Evolutionary conservation across 2,888 invertebrate genomes (phyloP).

Genomic region (Alsophila aescularia): DNA sequence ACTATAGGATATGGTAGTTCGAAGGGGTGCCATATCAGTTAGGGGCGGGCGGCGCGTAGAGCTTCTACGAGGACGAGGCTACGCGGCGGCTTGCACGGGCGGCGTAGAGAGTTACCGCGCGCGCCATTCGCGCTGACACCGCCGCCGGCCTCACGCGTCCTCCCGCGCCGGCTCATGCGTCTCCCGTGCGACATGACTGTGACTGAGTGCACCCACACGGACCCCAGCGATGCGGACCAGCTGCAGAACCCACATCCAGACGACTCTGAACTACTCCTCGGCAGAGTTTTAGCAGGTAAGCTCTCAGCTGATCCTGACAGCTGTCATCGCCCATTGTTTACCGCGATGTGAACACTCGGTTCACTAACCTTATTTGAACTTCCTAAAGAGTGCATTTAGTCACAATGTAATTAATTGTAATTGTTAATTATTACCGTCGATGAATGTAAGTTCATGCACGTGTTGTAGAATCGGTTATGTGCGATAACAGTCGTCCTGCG

Average conservation of each 20-base stretch:
- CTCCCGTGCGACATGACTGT: constrained; percentile 76
- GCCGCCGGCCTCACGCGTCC: constrained; percentile 81
- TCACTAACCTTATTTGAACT: constrained; percentile 38
- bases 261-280: constrained; percentile 76
- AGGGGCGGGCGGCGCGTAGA: constrained; percentile 64
- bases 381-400: constrained; percentile 32
- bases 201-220: constrained; percentile 71
- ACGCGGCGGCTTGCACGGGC: constrained; percentile 63
- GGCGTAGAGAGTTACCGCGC: constrained; percentile 71
- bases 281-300: constrained; percentile 80
- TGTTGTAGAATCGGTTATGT: constrained; percentile 10
- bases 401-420: constrained; percentile 28
- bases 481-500: constrained; percentile 15
- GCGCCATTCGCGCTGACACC: constrained; percentile 80
- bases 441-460: constrained; percentile 20
- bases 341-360: constrained; percentile 32
- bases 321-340: constrained; percentile 47
- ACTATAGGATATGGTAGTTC: not conserved
- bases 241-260: constrained; percentile 51
- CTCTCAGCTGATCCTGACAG: constrained; percentile 60
- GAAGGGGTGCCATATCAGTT: constrained; percentile 42
- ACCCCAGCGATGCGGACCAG: constrained; percentile 50
- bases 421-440: constrained; percentile 15
- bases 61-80: constrained; percentile 53
- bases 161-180: constrained; percentile 72